Base-by-base conservation (phyloP, 2,888 invertebrate species). In the Idaea dimidiata region DNA sequence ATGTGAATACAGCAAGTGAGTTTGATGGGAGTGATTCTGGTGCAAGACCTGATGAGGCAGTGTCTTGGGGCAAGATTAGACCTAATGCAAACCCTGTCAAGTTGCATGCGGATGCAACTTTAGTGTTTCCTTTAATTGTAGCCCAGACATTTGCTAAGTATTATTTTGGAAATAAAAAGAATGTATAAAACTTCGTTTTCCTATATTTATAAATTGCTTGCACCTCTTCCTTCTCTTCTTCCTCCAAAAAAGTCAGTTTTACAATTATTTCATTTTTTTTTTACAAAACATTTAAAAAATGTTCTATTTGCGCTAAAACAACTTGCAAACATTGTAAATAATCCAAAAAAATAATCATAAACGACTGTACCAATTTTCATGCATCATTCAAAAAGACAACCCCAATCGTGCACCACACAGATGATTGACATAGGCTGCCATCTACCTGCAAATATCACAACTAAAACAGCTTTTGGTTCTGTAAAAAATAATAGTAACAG, bases 1-100 rank as follows among this genome's bases (percentile, higher is more conserved):
- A 97, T 86, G 91, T 99, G 14, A 99, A 99, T 85, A 99, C 99
- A 0, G 96, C 96, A 0, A 95, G 96, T 33, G 99, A 99, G 88
- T 99, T 96, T 93, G 99, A 99, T 92, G 99, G 98, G 0, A 99
- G 98, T 81, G 99, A 99, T 85, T 96, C 99, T 43, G 99, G 99
- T 0, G 99, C 99, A 0, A 93, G 97, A 63, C 99, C 99, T 0
- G 99, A 99, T 91, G 99, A 99, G 89, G 99, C 99, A 0, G 95
- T 99, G 0, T 99, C 99, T 3, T 99, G 99, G 99, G 99, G 99
- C 0, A 99, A 99, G 93, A 99, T 99, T 65, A 95, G 95, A 78
- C 95, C 95, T 69, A 95, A 96, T 67, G 97, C 99, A 0, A 94
- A 93, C 31, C 98, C 99, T 0, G 97, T 99, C 0, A 99, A 99